A percentile compares a stretch with the other conserved stretches of the same genome.
Conservation (phyloP, 2,888 invertebrate genomes). For the Dyspetes luteomarginatus region DNA sequence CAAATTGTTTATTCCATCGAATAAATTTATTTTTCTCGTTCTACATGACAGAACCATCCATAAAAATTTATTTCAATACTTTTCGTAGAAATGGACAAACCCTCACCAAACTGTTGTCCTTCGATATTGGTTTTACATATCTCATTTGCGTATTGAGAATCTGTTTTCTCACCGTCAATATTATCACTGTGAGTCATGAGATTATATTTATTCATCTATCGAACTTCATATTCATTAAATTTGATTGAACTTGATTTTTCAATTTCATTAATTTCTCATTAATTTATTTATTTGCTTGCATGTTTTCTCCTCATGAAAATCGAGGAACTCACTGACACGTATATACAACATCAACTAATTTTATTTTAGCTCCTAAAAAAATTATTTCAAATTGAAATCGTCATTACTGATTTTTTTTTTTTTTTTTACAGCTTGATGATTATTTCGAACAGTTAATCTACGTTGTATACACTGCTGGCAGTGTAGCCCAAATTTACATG, state of each 20-base stretch:
- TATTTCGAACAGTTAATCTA: slow-evolving; percentile 60
- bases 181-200: slow-evolving; percentile 65
- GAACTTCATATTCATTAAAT: neutral
- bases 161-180: slow-evolving; percentile 68
- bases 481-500: slow-evolving; percentile 69
- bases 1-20: no score
- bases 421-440: no score
- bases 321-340: no score
- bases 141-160: slow-evolving; percentile 70
- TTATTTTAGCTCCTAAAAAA: neutral
- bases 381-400: neutral
- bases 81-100: slow-evolving; percentile 47
- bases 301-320: no score
- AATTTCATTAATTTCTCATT: no score
- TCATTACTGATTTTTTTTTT: no score
- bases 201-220: neutral
- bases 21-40: no score
- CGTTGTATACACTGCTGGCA: slow-evolving; percentile 57
- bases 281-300: no score
- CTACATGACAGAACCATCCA: no score
- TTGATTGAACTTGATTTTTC: no score
- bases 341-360: no score
- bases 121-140: slow-evolving; percentile 67
- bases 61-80: no score
- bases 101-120: slow-evolving; percentile 64